Percentiles rank a stretch among this genome's conserved stretches.
Conservation (phyloP, 2,888 invertebrate genomes). For the Amiota mariae region DNA sequence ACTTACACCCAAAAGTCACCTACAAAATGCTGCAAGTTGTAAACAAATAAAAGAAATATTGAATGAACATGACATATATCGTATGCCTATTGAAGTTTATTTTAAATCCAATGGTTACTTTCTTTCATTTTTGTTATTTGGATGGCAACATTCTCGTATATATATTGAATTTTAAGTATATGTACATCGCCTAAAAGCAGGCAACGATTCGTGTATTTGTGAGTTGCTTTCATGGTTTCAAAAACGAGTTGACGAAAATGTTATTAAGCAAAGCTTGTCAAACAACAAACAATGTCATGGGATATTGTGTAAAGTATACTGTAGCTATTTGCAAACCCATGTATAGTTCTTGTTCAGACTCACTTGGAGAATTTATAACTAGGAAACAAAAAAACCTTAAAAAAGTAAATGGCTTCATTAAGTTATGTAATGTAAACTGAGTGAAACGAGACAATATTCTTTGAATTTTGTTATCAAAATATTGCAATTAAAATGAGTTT, state of each 20-base stretch:
- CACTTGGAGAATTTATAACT: too few relatives aligned
- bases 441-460: too few relatives aligned
- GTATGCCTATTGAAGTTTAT: neutral
- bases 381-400: too few relatives aligned
- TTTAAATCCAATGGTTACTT: neutral
- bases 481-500: too few relatives aligned
- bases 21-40: neutral
- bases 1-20: neutral
- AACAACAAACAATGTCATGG: constrained; percentile 18
- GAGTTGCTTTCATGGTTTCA: neutral
- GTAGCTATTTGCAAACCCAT: constrained; percentile 5
- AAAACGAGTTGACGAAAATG: neutral
- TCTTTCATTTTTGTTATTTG: too few relatives aligned
- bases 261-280: neutral
- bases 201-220: constrained; percentile 5
- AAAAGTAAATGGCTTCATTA: too few relatives aligned
- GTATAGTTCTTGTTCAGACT: too few relatives aligned
- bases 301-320: constrained; percentile 14
- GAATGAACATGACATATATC: neutral
- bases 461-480: too few relatives aligned
- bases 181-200: constrained; percentile 16
- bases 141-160: neutral
- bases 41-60: neutral
- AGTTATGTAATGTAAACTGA: too few relatives aligned
- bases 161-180: neutral